These are phyloP conservation scores for Epicampocera succincta DNA, from an alignment of 2,888 invertebrate genomes.

Conservation along the genomic window DNA sequence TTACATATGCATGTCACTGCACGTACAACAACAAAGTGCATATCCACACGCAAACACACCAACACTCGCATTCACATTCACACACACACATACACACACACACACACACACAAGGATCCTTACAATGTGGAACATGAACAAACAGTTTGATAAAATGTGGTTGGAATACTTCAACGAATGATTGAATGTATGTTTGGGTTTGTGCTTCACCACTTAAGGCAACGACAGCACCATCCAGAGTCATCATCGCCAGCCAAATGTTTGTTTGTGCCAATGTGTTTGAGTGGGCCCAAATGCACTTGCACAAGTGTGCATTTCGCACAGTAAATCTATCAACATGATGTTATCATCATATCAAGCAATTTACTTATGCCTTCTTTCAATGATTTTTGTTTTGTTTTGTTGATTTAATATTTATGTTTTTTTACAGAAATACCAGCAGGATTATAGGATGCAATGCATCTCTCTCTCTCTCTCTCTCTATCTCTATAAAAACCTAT, in stretches of 20 bases:
- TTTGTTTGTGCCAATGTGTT: neutral
- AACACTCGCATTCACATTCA: neutral
- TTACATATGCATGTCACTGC: constrained; percentile 63
- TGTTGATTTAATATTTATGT: constrained; percentile 56
- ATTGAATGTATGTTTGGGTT: constrained; percentile 47
- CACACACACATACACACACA: neutral
- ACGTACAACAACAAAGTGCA: constrained; percentile 14
- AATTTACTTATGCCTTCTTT: constrained; percentile 59
- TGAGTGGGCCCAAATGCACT: constrained; percentile 8
- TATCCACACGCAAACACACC: neutral
- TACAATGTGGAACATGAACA: constrained; percentile 32
- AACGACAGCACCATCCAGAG: constrained; percentile 14
- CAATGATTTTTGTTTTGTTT: constrained; percentile 53
- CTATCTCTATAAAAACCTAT: too few relatives aligned
- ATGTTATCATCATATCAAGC: constrained; percentile 65
- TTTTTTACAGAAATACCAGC: constrained; percentile 15
- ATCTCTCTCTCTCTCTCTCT: too few relatives aligned
- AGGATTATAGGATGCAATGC: constrained; percentile 24
- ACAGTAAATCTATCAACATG: constrained; percentile 59
- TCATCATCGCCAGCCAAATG: constrained; percentile 20
- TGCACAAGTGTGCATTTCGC: neutral
- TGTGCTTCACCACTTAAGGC: constrained; percentile 57
- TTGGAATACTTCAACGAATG: constrained; percentile 52
- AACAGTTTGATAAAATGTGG: constrained; percentile 63
- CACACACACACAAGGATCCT: neutral